phyloP scores from a whole-genome alignment of 2,797 vertebrate genomes.

The Rhincodon typus region DNA sequence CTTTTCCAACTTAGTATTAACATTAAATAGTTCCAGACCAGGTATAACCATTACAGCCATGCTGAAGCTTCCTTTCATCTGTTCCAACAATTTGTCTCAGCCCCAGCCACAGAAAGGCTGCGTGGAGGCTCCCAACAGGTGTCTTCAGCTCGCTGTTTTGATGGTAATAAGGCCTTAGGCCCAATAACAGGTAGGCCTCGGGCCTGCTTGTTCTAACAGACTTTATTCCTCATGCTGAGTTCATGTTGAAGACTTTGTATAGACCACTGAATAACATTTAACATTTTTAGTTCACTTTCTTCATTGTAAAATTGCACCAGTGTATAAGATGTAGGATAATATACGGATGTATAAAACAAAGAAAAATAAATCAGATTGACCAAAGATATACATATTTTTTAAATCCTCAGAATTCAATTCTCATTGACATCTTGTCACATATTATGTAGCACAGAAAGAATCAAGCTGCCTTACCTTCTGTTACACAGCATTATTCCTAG shows the following conservation, averaged over 20 bases:
- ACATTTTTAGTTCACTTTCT: neutral
- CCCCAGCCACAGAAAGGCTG: neutral
- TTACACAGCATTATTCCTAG: neutral
- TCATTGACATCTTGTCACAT: neutral
- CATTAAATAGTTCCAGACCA: slow-evolving; percentile 7
- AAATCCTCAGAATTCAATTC: neutral
- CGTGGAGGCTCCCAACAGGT: neutral
- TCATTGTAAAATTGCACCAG: neutral
- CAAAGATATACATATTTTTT: neutral
- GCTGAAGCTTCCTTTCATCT: neutral
- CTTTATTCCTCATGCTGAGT: neutral
- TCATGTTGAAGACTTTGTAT: neutral
- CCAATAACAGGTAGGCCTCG: neutral
- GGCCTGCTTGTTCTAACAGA: no score
- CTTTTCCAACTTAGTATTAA: neutral
- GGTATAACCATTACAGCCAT: neutral
- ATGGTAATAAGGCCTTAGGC: neutral
- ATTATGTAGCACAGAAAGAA: neutral
- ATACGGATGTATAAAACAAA: neutral
- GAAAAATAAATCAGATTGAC: neutral
- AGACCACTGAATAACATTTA: neutral
- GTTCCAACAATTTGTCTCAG: neutral
- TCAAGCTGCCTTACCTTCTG: neutral
- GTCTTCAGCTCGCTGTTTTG: neutral
- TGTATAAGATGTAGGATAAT: neutral